These are phyloP conservation scores for Campopleginae sp. DNA, from an alignment of 2,888 invertebrate genomes.

Conservation along the genomic window DNA sequence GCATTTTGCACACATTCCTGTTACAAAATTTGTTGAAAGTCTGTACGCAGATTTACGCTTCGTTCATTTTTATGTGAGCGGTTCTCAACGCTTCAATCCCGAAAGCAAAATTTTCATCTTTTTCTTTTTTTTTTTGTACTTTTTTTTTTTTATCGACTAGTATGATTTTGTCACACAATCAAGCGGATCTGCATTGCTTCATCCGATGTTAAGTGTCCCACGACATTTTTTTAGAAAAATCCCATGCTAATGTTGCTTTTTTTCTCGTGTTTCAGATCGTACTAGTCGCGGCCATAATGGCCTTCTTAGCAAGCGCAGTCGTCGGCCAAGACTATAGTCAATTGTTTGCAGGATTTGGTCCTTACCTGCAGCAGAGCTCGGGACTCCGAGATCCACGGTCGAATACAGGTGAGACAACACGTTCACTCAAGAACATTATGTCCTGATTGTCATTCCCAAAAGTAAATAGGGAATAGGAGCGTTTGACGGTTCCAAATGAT, in stretches of 20 bases:
- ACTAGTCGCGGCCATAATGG: slow-evolving; percentile 76
- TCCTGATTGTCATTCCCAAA: no score
- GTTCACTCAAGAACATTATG: slow-evolving; percentile 18
- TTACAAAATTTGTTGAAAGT: slow-evolving; percentile 27
- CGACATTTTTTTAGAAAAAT: neutral
- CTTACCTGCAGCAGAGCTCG: slow-evolving; percentile 75
- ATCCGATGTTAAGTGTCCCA: neutral
- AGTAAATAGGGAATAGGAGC: no score
- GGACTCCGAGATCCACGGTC: slow-evolving; percentile 81
- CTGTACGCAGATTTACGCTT: neutral
- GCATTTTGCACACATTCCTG: slow-evolving; percentile 11
- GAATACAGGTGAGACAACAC: slow-evolving; percentile 78
- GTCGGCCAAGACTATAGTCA: slow-evolving; percentile 80
- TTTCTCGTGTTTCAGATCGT: slow-evolving; percentile 74
- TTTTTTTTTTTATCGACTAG: neutral
- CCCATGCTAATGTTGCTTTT: neutral
- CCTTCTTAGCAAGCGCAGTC: slow-evolving; percentile 73
- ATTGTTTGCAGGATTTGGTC: slow-evolving; percentile 80
- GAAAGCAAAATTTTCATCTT: neutral
- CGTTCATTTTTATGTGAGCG: neutral
- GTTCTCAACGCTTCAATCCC: neutral
- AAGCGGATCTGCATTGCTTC: neutral
- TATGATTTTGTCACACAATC: neutral
- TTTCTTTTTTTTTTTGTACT: neutral
- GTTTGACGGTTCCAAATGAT: no score